Percentiles rank a stretch among this genome's conserved stretches.
Conservation (phyloP, 2,888 invertebrate species). For the Xestia sexstrigata region DNA sequence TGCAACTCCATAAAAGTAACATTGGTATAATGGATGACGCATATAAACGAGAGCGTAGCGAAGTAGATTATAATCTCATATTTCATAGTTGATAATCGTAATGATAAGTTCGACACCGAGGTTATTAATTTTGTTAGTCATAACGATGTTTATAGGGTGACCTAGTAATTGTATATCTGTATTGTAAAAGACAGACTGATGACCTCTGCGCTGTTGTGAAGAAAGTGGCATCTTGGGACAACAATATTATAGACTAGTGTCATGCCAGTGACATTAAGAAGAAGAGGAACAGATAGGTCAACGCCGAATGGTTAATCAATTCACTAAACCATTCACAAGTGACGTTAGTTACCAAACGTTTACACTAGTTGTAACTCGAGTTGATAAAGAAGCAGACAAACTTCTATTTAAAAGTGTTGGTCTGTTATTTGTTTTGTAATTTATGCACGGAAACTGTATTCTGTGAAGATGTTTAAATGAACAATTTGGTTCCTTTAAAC, state of each 20-base stretch:
- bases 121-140: constrained; percentile 5
- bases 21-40: not conserved
- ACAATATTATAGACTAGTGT: not conserved
- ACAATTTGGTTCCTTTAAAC: not conserved
- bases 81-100: not conserved
- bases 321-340: not conserved
- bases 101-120: not conserved
- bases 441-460: not conserved
- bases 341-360: not conserved
- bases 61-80: not conserved
- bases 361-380: not conserved
- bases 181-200: not conserved
- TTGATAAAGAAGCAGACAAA: not conserved
- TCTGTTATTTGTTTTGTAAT: not conserved
- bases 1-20: not conserved
- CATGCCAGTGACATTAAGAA: not conserved
- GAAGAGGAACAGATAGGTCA: not conserved
- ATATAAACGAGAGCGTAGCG: not conserved
- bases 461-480: not conserved
- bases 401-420: not conserved
- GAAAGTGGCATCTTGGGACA: not conserved
- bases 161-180: not conserved
- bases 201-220: not conserved
- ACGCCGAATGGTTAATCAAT: not conserved
- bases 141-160: not conserved